Percentiles rank a stretch among this genome's conserved stretches.
phyloP scores from a whole-genome alignment of 1,140 invertebrate genomes.

The Medauroidea extradentata region DNA sequence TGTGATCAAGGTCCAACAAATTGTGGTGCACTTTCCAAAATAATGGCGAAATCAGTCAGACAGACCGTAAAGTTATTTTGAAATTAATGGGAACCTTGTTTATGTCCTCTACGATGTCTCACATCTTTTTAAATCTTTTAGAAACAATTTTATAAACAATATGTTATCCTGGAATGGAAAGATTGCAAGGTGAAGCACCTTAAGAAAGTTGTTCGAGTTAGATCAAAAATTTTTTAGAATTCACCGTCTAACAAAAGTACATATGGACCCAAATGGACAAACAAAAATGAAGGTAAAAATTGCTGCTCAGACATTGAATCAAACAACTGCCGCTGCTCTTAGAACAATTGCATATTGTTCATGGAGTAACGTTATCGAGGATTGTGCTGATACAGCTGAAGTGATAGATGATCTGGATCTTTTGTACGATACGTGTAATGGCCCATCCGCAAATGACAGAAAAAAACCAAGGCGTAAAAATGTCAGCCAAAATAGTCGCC shows the following conservation, averaged over 20 bases:
- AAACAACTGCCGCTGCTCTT: neutral
- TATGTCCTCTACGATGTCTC: neutral
- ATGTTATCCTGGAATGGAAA: neutral
- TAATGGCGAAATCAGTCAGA: neutral
- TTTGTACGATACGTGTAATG: no score
- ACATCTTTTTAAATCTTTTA: neutral
- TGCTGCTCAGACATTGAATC: neutral
- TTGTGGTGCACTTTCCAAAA: neutral
- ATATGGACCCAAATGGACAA: neutral
- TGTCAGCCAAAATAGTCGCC: no score
- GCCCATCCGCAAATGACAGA: no score
- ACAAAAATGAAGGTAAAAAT: neutral
- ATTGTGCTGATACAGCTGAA: no score
- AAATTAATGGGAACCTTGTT: neutral
- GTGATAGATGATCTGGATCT: no score
- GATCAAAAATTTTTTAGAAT: neutral
- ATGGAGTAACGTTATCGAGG: no score
- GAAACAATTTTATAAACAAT: neutral
- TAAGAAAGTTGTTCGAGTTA: neutral
- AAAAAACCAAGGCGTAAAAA: no score
- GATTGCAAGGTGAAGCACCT: neutral
- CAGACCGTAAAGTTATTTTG: neutral
- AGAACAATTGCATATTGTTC: neutral
- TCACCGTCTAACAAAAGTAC: neutral
- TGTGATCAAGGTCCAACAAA: slow-evolving; percentile 12